Evolutionary conservation across 2,113 vertebrate genomes (phyloP).

Genomic region (Hydropotes inermis): DNA sequence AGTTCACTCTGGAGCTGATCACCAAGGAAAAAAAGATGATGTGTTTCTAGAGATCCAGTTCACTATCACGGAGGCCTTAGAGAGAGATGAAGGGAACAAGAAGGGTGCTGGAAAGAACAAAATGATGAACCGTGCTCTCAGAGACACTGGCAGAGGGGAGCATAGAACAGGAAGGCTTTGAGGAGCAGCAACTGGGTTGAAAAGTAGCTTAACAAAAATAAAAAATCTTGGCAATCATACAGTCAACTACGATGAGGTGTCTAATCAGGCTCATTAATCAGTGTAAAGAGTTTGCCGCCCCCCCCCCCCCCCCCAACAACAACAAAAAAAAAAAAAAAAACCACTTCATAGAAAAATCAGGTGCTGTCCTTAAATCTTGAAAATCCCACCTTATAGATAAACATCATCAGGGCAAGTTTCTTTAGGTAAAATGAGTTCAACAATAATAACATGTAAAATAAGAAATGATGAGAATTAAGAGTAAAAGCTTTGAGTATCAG

Average conservation of each 20-base stretch:
- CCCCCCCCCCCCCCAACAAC: too few relatives aligned
- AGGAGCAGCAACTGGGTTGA: not conserved
- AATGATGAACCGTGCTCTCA: not conserved
- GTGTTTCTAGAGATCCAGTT: not conserved
- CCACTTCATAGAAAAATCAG: not conserved
- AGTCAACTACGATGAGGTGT: not conserved
- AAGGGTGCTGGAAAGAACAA: not conserved
- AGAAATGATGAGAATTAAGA: not conserved
- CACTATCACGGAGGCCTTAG: not conserved
- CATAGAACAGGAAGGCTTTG: not conserved
- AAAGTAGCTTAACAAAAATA: not conserved
- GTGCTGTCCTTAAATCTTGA: not conserved
- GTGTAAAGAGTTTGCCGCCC: not conserved
- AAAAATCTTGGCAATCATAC: not conserved
- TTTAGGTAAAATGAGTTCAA: not conserved
- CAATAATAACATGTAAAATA: not conserved
- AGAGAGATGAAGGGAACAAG: not conserved
- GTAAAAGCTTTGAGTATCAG: not conserved
- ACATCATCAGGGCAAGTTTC: not conserved
- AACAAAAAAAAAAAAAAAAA: not conserved
- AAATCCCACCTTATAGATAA: not conserved
- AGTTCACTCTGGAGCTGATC: not conserved
- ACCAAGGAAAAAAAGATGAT: not conserved
- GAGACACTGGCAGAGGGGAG: not conserved
- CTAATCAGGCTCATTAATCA: conserved; percentile 8